Percentiles rank a stretch among this genome's conserved stretches.
Evolutionary conservation across 2,888 invertebrate species (phyloP).

Genomic region (Tyria jacobaeae): DNA sequence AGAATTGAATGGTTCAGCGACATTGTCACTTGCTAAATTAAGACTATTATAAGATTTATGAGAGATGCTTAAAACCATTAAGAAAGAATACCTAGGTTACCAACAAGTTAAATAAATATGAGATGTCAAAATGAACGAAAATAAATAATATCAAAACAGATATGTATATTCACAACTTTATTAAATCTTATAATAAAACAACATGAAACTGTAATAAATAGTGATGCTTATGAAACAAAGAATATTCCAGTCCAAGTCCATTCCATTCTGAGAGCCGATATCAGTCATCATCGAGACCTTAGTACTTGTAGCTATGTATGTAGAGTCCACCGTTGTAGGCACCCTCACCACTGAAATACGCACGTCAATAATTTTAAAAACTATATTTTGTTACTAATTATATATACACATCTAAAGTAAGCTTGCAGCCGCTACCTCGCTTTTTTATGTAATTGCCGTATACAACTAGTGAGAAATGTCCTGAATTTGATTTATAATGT

Average conservation of each 20-base stretch:
- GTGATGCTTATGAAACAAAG: constrained; percentile 25
- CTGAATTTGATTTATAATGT: too few relatives aligned
- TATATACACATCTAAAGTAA: too few relatives aligned
- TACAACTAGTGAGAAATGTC: too few relatives aligned
- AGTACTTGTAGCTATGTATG: constrained; percentile 64
- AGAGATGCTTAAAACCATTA: too few relatives aligned
- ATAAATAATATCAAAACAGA: not conserved
- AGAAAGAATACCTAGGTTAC: too few relatives aligned
- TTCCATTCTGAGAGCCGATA: constrained; percentile 20
- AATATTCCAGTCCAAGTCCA: constrained; percentile 16
- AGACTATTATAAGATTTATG: too few relatives aligned
- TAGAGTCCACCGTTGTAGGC: constrained; percentile 61
- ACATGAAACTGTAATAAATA: constrained; percentile 54
- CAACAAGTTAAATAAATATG: not conserved
- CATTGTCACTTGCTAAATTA: too few relatives aligned
- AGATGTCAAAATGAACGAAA: not conserved
- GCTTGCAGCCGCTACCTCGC: too few relatives aligned
- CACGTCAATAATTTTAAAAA: constrained; percentile 8
- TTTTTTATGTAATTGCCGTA: too few relatives aligned
- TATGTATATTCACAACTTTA: constrained; percentile 44
- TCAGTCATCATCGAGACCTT: constrained; percentile 28
- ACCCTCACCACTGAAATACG: constrained; percentile 64
- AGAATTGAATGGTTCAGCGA: too few relatives aligned
- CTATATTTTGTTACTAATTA: too few relatives aligned
- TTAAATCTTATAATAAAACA: constrained; percentile 51